A percentile compares a stretch with the other conserved stretches of the same genome.
Conservation (phyloP, 2,888 invertebrate genomes). For the Rhagonycha fulva region DNA sequence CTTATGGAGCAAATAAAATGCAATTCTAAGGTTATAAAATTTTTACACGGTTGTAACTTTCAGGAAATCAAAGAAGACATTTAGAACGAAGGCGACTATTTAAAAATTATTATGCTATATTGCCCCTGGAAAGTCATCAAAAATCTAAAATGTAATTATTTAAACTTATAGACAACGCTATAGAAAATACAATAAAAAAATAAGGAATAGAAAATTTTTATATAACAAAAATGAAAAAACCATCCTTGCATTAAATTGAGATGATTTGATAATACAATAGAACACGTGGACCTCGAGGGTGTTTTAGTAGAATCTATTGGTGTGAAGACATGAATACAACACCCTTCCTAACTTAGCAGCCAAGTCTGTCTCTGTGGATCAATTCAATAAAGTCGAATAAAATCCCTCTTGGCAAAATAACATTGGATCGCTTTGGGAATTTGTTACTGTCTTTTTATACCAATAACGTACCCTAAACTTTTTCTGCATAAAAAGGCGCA, state of each 20-base stretch:
- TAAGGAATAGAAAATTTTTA: not conserved
- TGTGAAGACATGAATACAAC: slow-evolving; percentile 12
- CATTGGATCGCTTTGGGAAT: slow-evolving; percentile 6
- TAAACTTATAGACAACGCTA: not conserved
- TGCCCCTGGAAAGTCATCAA: not conserved
- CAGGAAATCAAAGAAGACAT: not conserved
- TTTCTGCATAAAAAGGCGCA: not conserved
- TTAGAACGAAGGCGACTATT: not conserved
- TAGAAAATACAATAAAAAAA: not conserved
- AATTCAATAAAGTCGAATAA: slow-evolving; percentile 23
- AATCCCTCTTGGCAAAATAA: slow-evolving; percentile 21
- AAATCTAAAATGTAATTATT: not conserved
- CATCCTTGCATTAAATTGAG: slow-evolving; percentile 13
- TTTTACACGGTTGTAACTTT: not conserved
- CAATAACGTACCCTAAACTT: not conserved
- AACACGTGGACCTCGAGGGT: slow-evolving; percentile 22
- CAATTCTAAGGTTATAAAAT: not conserved
- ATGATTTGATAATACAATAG: slow-evolving; percentile 14
- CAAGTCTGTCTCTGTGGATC: slow-evolving; percentile 17
- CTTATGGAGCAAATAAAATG: not conserved
- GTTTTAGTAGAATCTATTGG: slow-evolving; percentile 8
- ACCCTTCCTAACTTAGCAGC: slow-evolving; percentile 13
- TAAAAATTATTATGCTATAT: not conserved
- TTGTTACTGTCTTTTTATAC: slow-evolving; percentile 3
- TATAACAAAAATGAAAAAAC: not conserved